A percentile compares a stretch with the other conserved stretches of the same genome.
Evolutionary conservation across 2,888 invertebrate species (phyloP).

Genomic region (Glyphotaelius pellucidus): DNA sequence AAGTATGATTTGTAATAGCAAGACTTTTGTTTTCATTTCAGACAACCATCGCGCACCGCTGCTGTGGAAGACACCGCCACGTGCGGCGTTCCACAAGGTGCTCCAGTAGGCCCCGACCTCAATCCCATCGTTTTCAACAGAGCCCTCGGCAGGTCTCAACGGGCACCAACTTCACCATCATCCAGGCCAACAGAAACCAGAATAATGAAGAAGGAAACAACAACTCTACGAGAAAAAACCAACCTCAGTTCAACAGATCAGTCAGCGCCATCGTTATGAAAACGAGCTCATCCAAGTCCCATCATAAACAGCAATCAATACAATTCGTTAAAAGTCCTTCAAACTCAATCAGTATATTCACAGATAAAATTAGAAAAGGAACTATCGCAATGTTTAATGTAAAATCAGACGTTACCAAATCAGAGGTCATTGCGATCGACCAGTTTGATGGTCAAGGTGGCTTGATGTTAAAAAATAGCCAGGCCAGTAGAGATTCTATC

Average conservation of each 20-base stretch:
- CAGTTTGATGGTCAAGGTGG: constrained; percentile 23
- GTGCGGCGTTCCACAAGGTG: constrained; percentile 64
- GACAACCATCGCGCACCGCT: constrained; percentile 73
- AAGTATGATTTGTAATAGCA: neutral
- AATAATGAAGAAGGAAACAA: constrained; percentile 59
- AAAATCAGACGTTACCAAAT: constrained; percentile 22
- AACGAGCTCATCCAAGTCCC: neutral
- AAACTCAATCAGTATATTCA: constrained; percentile 31
- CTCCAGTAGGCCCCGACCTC: constrained; percentile 66
- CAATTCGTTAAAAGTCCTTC: neutral
- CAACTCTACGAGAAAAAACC: constrained; percentile 53
- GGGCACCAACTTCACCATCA: constrained; percentile 63
- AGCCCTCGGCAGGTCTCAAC: constrained; percentile 67
- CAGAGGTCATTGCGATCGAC: neutral
- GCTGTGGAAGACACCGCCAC: constrained; percentile 68
- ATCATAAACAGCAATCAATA: neutral
- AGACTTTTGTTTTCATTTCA: constrained; percentile 65
- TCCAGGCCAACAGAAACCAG: constrained; percentile 62
- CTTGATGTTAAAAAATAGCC: constrained; percentile 20
- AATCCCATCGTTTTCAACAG: constrained; percentile 58
- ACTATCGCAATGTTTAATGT: constrained; percentile 50
- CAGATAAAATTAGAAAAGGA: constrained; percentile 53
- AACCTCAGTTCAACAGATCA: constrained; percentile 46
- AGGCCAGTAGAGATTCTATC: constrained; percentile 30
- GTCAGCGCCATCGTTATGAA: constrained; percentile 56